Evolutionary conservation across 2,113 vertebrate species (phyloP).

Genomic region (Alces alces): DNA sequence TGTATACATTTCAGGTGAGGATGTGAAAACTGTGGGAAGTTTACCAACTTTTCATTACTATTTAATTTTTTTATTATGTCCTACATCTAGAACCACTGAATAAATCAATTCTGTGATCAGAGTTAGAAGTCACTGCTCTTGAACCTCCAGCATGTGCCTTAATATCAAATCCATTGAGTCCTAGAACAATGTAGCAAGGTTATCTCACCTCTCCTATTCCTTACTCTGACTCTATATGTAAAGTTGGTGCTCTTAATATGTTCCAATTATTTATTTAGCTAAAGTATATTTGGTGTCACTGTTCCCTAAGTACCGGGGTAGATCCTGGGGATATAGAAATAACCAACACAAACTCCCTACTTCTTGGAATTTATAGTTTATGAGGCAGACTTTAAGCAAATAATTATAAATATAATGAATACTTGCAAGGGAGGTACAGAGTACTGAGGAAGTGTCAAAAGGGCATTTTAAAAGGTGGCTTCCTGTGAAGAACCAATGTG

Average conservation of each 20-base stretch:
- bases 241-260: background rate
- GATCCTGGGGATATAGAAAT: background rate
- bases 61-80: background rate
- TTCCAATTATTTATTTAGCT: background rate
- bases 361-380: background rate
- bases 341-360: background rate
- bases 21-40: background rate
- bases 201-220: background rate
- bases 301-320: background rate
- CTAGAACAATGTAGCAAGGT: background rate
- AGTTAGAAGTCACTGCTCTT: background rate
- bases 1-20: background rate
- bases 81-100: background rate
- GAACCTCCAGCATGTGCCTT: background rate
- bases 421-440: background rate
- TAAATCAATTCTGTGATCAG: background rate
- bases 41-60: background rate
- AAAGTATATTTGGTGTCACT: background rate
- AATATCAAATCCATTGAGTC: background rate
- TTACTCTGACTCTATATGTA: background rate
- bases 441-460: background rate
- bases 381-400: background rate
- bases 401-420: background rate
- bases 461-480: background rate
- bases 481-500: constrained; percentile 40